Base-by-base conservation (phyloP, 2,888 invertebrate genomes). In the Urechis unicinctus region DNA sequence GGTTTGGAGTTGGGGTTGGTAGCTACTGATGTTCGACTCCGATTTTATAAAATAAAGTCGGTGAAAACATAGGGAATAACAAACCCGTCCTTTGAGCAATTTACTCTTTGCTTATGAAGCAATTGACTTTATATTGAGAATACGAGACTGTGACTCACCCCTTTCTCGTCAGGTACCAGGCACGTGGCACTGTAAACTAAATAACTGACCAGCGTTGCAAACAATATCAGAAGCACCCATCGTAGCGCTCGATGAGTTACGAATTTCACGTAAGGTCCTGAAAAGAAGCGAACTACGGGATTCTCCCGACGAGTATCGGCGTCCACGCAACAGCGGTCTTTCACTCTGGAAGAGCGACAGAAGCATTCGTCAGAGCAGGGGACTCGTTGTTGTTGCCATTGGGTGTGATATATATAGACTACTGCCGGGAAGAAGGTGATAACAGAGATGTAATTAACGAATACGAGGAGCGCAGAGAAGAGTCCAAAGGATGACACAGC, bases 401-500 rank as follows among this genome's bases (percentile, higher is more conserved):
- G 42, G 3, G 36, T 36, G 42, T 61, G 55, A 25, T 61, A 57
- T n/a, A 56, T 28, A 21, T 47, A 46, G 30, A 62, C 50, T 17
- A 59, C 53, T 29, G 54, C 41, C 2, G 61, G 61, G 48, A 61
- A 57, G 36, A 47, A 62, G 13, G 54, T 48, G 25, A 61, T 52
- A 5, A 60, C 56, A 9, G 58, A 62, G 13, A 62, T 2, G 52
- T 62, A 56, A 29, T 59, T 59, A 31, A 55, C 47, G 43, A 53
- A 31, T 4, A 72, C 65, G 24, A 68, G 52, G 3, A 68, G 55
- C 25, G 64, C 70, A 6, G 72, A 62, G 49, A 72, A 72, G 3
- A 66, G 50, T 0, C 72, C 72, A 54, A 72, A 72, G 1, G 69
- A 67, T 24, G 63, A 57, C n/a, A 69, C 64, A 17, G 68, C 65